Percentiles rank a stretch among this genome's conserved stretches.
phyloP scores from a whole-genome alignment of 2,797 vertebrate species.

The Peromyscus melanophrys region DNA sequence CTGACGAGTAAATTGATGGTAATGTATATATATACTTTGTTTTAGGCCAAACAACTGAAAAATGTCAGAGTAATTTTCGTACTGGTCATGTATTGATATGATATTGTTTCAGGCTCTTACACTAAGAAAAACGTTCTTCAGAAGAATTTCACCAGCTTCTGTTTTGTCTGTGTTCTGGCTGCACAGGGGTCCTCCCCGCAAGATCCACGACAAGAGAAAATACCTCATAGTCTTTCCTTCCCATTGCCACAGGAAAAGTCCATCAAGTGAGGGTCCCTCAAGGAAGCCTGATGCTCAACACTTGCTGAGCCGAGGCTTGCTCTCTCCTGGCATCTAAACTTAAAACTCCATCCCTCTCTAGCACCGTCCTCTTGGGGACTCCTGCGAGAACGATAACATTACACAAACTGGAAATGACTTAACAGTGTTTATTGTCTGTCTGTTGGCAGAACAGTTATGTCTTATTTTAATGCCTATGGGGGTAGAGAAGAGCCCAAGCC shows the following conservation, averaged over 20 bases:
- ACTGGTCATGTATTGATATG: neutral
- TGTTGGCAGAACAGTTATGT: neutral
- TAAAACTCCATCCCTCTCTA: neutral
- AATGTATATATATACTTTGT: neutral
- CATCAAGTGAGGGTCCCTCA: neutral
- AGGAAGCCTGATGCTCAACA: neutral
- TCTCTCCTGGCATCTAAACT: neutral
- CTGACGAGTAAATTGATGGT: neutral
- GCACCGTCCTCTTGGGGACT: neutral
- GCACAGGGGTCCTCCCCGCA: neutral
- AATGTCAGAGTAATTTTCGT: constrained; percentile 20
- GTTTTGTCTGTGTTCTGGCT: neutral
- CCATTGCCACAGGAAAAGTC: neutral
- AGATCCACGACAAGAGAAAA: neutral
- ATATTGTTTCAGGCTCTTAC: neutral
- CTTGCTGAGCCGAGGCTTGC: neutral
- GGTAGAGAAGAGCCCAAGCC: neutral
- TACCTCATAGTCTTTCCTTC: neutral
- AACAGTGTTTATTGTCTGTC: constrained; percentile 60
- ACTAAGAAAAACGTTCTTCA: neutral
- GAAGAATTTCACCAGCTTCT: neutral
- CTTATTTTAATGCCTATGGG: constrained; percentile 12
- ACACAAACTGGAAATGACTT: neutral
- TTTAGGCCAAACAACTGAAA: neutral
- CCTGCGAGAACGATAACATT: neutral